Base-by-base conservation (phyloP, 2,797 vertebrate species). In the Takifugu ocellatus region DNA sequence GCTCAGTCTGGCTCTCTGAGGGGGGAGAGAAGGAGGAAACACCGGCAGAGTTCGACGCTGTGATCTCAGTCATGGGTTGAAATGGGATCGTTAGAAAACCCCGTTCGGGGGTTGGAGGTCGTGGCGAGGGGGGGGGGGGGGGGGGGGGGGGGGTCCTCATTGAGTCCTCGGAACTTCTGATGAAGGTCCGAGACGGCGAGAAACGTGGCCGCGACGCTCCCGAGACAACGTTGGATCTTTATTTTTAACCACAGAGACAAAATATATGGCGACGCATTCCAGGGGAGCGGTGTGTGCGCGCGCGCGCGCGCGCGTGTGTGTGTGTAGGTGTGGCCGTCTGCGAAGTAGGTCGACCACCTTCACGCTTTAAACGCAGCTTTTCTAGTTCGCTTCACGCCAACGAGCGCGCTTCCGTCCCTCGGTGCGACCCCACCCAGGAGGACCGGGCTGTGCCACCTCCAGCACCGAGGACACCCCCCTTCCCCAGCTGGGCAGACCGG, bases 271-370 rank as follows among this genome's bases (percentile, higher is more conserved):
- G 65, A 25, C 49, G 72, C 39, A 29, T 64, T 71, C 72, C 48
- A 68, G 61, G 42, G 52, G 44, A 25, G 29, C 44, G 29, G 51
- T 42, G 49, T 21, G 21, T 21, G 21, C 1, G 21, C 21, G 21
- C 21, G 64, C 33, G 21, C 33, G 50, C 44, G 26, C 43, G 49
- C 60, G 29, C 36, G 7, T 2, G 33, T 24, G 6, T 43, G 69
- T 8, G 59, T 54, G 78, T 79, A 76, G 84, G 86, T 84, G 84
- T 88, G 79, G 75, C 70, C 61, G 67, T 77, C 45, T 55, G 49
- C 16, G 73, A 90, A 88, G 77, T 73, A 75, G 84, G 82, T 89
- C 76, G 81, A 75, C 61, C 58, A 54, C 60, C 61, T 58, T 61
- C 53, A 52, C 68, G 51, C 57, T 29, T 44, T 25, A 26, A 79